Evolutionary conservation across 2,797 vertebrate genomes (phyloP).

Genomic region (Salmo trutta): DNA sequence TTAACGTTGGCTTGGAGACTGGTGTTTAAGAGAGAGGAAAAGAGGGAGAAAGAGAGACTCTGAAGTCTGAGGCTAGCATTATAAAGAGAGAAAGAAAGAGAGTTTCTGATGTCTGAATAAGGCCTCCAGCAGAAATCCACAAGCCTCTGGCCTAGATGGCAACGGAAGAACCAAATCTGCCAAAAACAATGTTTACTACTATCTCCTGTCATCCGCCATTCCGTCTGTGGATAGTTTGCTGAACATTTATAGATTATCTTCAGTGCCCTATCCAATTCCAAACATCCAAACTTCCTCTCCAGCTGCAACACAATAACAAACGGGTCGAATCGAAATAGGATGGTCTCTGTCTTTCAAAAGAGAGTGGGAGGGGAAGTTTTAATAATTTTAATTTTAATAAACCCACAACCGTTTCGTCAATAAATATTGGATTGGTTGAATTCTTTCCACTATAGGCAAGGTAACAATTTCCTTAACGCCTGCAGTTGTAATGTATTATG

Average conservation of each 20-base stretch:
- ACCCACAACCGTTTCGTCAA: background rate
- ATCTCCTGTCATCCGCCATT: background rate
- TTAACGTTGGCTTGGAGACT: conserved; percentile 25
- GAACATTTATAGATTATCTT: background rate
- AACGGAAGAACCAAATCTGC: background rate
- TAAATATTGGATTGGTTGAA: background rate
- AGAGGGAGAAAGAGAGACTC: conserved; percentile 10
- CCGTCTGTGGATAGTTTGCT: background rate
- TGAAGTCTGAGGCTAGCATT: too few relatives aligned
- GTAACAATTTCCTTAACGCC: background rate
- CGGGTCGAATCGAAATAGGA: too few relatives aligned
- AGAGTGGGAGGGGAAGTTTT: too few relatives aligned
- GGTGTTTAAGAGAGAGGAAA: conserved; percentile 20
- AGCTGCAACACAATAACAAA: background rate
- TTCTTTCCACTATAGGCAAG: background rate
- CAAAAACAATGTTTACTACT: background rate
- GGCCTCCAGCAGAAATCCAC: background rate
- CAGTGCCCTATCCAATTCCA: background rate
- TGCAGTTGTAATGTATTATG: background rate
- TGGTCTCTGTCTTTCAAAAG: background rate
- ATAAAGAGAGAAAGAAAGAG: background rate
- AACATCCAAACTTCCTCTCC: background rate
- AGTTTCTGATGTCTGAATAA: background rate
- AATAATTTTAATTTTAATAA: too few relatives aligned
- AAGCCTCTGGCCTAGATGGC: background rate